These are phyloP conservation scores for Caenorhabditis drosophilae DNA, from an alignment of 2,888 invertebrate genomes.

Conservation along the genomic window DNA sequence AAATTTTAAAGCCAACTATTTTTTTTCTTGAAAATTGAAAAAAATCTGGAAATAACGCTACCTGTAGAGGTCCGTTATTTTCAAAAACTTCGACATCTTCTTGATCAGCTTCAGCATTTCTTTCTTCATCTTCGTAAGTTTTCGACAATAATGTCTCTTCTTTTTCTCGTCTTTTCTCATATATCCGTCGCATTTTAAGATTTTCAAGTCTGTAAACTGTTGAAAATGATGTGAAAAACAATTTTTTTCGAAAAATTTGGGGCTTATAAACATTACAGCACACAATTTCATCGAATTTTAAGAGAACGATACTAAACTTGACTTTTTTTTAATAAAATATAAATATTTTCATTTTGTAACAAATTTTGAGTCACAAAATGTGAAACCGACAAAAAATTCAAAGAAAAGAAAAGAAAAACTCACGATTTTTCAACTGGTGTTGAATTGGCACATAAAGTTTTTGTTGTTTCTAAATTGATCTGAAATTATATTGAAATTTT, in stretches of 20 bases:
- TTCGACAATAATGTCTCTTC: constrained; percentile 16
- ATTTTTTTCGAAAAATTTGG: too few relatives aligned
- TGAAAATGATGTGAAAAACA: too few relatives aligned
- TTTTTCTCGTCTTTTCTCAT: constrained; percentile 23
- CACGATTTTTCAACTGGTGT: constrained; percentile 24
- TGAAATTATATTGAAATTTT: constrained; percentile 7
- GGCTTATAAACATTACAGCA: too few relatives aligned
- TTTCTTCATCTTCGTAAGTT: constrained; percentile 13
- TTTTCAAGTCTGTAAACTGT: too few relatives aligned
- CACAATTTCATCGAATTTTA: too few relatives aligned
- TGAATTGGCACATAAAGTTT: constrained; percentile 33
- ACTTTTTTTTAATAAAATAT: too few relatives aligned
- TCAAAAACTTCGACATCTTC: constrained; percentile 26
- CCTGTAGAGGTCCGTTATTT: constrained; percentile 9
- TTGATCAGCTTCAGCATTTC: constrained; percentile 10
- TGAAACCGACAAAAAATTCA: background rate
- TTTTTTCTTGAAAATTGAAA: background rate
- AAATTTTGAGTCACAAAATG: background rate
- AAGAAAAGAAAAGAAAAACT: constrained; percentile 5
- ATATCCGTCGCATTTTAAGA: constrained; percentile 21
- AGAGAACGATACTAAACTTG: too few relatives aligned
- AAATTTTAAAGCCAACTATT: background rate
- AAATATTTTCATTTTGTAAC: too few relatives aligned
- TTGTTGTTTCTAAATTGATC: constrained; percentile 29
- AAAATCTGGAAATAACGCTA: background rate